Conservation (phyloP, 2,888 invertebrate genomes). For the Eilema depressum region DNA sequence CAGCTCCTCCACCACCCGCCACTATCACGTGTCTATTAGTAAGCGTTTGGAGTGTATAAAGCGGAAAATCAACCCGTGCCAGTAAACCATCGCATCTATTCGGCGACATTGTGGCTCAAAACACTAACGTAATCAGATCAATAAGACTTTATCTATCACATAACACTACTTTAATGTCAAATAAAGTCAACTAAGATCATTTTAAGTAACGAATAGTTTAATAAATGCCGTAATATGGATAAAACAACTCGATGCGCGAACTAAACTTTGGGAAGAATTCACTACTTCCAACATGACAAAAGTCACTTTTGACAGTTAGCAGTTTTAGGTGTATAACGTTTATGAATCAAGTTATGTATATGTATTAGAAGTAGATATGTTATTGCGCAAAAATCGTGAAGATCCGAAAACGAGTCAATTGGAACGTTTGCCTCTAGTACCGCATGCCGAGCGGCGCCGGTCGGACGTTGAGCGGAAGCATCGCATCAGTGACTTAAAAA, state of each 20-base stretch:
- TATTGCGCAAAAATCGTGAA: too few relatives aligned
- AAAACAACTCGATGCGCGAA: conserved; percentile 63
- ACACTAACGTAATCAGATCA: conserved; percentile 64
- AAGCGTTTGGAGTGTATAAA: conserved; percentile 96
- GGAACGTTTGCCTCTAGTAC: too few relatives aligned
- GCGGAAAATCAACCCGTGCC: conserved; percentile 96
- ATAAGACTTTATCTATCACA: conserved; percentile 50
- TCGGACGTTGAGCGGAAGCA: too few relatives aligned
- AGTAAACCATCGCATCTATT: conserved; percentile 90
- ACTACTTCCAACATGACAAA: conserved; percentile 86
- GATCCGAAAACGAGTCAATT: too few relatives aligned
- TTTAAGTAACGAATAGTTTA: conserved; percentile 61
- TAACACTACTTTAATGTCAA: conserved; percentile 62
- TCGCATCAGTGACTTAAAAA: too few relatives aligned
- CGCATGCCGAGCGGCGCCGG: too few relatives aligned
- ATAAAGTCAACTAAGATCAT: conserved; percentile 67
- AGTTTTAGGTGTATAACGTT: conserved; percentile 23
- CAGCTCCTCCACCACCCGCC: conserved; percentile 98
- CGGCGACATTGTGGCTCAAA: conserved; percentile 77
- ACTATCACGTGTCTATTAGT: conserved; percentile 97
- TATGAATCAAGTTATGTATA: conserved; percentile 27
- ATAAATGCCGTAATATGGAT: conserved; percentile 67
- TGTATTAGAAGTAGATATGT: too few relatives aligned
- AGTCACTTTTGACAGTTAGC: conserved; percentile 76
- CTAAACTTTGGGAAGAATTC: conserved; percentile 75